These are phyloP conservation scores for Cephus pulcher DNA, from an alignment of 2,888 invertebrate species.

Conservation along the genomic window DNA sequence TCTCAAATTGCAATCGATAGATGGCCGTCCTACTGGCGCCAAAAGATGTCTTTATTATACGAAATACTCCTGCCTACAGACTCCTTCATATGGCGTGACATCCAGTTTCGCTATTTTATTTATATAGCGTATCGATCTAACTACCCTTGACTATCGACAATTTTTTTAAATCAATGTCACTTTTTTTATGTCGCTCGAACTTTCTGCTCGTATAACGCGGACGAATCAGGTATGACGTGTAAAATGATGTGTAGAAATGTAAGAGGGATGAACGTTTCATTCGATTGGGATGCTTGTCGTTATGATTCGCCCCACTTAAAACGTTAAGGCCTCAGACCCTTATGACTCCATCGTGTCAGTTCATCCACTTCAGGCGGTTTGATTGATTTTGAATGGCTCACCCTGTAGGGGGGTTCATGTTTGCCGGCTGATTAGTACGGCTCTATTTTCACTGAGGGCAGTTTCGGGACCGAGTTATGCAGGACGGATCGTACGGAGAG, in stretches of 20 bases:
- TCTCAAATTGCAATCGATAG: constrained; percentile 55
- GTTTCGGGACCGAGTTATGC: constrained; percentile 36
- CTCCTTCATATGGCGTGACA: not conserved
- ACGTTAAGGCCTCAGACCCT: not conserved
- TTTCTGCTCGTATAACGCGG: not conserved
- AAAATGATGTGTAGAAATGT: no score
- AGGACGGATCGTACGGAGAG: constrained; percentile 40
- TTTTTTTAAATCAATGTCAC: not conserved
- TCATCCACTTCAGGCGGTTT: constrained; percentile 20
- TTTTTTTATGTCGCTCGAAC: not conserved
- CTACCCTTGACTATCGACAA: not conserved
- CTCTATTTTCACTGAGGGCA: constrained; percentile 25
- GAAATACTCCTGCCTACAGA: not conserved
- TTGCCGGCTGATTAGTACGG: constrained; percentile 17
- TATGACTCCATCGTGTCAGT: not conserved
- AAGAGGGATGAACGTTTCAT: not conserved
- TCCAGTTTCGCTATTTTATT: not conserved
- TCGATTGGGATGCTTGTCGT: not conserved
- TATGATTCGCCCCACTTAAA: not conserved
- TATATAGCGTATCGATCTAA: not conserved
- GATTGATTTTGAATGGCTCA: constrained; percentile 12
- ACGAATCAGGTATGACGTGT: not conserved
- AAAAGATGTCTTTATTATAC: constrained; percentile 41
- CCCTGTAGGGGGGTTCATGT: constrained; percentile 1
- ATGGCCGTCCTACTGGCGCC: constrained; percentile 56